These are phyloP conservation scores for Burhinus oedicnemus DNA, from an alignment of 2,113 vertebrate genomes.

Conservation along the genomic window DNA sequence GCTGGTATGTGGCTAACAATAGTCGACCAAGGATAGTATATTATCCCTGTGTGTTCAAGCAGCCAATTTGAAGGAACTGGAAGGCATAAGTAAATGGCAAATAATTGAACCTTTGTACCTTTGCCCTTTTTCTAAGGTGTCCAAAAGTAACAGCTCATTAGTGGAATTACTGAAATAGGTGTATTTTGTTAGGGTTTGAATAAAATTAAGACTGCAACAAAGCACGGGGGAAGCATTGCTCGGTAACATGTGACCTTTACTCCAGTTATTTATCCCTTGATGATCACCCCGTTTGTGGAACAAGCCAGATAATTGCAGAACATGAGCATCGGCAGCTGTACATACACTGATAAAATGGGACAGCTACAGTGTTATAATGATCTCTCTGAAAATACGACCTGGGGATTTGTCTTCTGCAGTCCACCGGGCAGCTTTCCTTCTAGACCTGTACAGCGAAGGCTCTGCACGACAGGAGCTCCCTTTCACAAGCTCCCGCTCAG, in stretches of 20 bases:
- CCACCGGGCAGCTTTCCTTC: slow-evolving; percentile 69
- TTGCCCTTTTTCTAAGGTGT: slow-evolving; percentile 68
- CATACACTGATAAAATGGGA: slow-evolving; percentile 48
- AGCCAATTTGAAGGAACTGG: slow-evolving; percentile 70
- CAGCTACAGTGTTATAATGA: neutral
- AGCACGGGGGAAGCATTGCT: neutral
- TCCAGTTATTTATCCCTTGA: slow-evolving; percentile 45
- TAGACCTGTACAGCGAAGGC: slow-evolving; percentile 60
- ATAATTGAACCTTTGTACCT: slow-evolving; percentile 82
- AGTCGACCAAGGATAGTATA: neutral
- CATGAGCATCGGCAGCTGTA: slow-evolving; percentile 70
- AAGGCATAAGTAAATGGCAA: slow-evolving; percentile 70
- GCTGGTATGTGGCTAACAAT: neutral
- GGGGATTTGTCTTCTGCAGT: slow-evolving; percentile 68
- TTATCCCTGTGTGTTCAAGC: slow-evolving; percentile 57
- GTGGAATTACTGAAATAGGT: slow-evolving; percentile 73
- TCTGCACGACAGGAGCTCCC: slow-evolving; percentile 72
- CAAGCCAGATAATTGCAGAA: slow-evolving; percentile 81
- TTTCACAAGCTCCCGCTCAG: slow-evolving; percentile 69
- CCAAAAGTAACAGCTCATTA: slow-evolving; percentile 74
- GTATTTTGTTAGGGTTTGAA: slow-evolving; percentile 53
- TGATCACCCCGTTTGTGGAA: slow-evolving; percentile 61
- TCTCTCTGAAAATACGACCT: slow-evolving; percentile 28
- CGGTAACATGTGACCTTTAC: slow-evolving; percentile 22
- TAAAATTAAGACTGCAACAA: slow-evolving; percentile 24